These are phyloP conservation scores for Donacobius atricapilla DNA, from an alignment of 2,113 vertebrate genomes.

Conservation along the genomic window DNA sequence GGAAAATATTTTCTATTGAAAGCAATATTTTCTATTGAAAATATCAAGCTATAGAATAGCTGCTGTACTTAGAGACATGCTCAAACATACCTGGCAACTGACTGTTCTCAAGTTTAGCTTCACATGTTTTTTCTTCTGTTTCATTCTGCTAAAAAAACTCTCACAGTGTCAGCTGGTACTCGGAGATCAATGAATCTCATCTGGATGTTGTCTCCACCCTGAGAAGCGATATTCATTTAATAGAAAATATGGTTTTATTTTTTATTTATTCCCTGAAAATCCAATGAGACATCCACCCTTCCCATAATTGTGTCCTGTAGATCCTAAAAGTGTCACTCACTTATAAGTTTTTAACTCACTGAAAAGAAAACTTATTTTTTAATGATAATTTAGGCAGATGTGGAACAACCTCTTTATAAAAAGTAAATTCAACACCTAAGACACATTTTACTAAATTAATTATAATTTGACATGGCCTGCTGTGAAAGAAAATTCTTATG, in stretches of 20 bases:
- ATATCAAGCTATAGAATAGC: background rate
- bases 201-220: background rate
- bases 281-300: background rate
- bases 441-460: background rate
- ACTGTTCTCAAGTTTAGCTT: background rate
- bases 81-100: background rate
- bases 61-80: background rate
- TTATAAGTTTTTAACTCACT: background rate
- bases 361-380: background rate
- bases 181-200: background rate
- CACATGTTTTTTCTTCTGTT: background rate
- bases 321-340: background rate
- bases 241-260: background rate
- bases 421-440: background rate
- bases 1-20: background rate
- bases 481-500: background rate
- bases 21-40: background rate
- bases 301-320: background rate
- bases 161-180: background rate
- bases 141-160: background rate
- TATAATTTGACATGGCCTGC: background rate
- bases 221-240: accelerated
- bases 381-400: background rate
- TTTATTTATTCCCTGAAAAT: background rate
- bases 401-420: background rate